phyloP scores from a whole-genome alignment of 2,113 vertebrate genomes.

The Anoplopoma fimbria region DNA sequence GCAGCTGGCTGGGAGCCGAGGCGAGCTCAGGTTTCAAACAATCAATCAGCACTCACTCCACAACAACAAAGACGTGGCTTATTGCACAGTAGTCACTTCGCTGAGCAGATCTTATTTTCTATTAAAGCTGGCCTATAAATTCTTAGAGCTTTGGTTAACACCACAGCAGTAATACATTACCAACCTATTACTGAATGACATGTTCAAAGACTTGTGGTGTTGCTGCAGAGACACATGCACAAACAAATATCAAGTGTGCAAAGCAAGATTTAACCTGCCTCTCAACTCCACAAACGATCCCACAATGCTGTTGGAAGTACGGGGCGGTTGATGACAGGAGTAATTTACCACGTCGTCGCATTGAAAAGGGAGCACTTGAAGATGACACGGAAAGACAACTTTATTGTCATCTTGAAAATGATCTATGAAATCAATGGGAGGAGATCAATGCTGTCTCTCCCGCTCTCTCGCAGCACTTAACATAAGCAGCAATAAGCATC shows the following conservation, averaged over 20 bases:
- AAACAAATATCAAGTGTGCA: constrained; percentile 49
- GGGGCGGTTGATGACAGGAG: constrained; percentile 56
- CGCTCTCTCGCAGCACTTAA: constrained; percentile 60
- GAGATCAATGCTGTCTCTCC: constrained; percentile 67
- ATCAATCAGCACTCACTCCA: constrained; percentile 51
- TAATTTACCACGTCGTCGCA: constrained; percentile 64
- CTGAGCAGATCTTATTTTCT: constrained; percentile 10
- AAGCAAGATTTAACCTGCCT: constrained; percentile 63
- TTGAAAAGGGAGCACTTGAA: constrained; percentile 68
- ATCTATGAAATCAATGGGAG: constrained; percentile 75
- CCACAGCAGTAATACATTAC: constrained; percentile 13
- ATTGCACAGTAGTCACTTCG: constrained; percentile 22
- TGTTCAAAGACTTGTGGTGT: constrained; percentile 36
- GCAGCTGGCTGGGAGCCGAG: constrained; percentile 63
- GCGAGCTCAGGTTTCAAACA: constrained; percentile 62
- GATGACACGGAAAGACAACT: constrained; percentile 71
- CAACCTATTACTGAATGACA: constrained; percentile 13
- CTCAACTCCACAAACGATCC: constrained; percentile 51
- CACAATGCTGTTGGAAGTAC: constrained; percentile 27
- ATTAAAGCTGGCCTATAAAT: constrained; percentile 26
- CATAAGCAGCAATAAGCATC: constrained; percentile 74
- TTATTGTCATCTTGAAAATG: constrained; percentile 69
- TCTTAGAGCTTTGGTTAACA: constrained; percentile 12
- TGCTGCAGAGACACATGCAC: constrained; percentile 23
- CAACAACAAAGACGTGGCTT: constrained; percentile 49